phyloP scores from a whole-genome alignment of 2,797 vertebrate species.

The Gila robusta region DNA sequence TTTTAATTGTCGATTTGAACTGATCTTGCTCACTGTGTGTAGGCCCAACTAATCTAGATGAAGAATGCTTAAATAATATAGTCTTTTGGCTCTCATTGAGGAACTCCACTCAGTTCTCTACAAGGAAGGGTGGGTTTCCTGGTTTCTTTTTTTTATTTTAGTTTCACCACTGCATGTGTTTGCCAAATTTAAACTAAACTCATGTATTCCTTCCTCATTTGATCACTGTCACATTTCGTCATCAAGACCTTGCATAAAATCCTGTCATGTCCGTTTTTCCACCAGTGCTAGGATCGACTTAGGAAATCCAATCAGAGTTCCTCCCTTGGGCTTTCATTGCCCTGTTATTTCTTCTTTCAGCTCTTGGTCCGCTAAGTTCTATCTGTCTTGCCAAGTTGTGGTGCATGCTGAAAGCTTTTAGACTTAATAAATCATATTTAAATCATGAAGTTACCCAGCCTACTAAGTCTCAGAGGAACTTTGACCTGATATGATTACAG shows the following conservation, averaged over 20 bases:
- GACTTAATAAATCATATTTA: conserved; percentile 11
- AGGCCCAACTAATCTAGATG: background rate
- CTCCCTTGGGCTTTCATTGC: background rate
- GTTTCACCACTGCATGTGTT: conserved; percentile 26
- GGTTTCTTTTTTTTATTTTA: background rate
- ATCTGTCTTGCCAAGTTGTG: background rate
- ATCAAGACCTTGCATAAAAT: background rate
- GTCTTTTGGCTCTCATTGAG: background rate
- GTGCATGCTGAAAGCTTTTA: background rate
- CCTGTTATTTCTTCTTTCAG: background rate
- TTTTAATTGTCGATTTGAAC: background rate
- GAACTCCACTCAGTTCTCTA: conserved; percentile 12
- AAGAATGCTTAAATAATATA: background rate
- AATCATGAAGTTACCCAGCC: conserved; percentile 11
- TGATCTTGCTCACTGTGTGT: background rate
- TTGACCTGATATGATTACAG: conserved; percentile 19
- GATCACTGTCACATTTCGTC: background rate
- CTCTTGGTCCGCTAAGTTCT: background rate
- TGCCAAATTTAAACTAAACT: conserved; percentile 9
- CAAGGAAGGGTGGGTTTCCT: conserved; percentile 4
- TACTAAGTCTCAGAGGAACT: conserved; percentile 10
- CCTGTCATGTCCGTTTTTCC: background rate
- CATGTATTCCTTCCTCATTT: background rate
- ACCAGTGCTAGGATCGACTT: background rate
- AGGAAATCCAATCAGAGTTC: background rate